These are phyloP conservation scores for Lasioglossum vierecki DNA, from an alignment of 2,888 invertebrate species.

Conservation along the genomic window DNA sequence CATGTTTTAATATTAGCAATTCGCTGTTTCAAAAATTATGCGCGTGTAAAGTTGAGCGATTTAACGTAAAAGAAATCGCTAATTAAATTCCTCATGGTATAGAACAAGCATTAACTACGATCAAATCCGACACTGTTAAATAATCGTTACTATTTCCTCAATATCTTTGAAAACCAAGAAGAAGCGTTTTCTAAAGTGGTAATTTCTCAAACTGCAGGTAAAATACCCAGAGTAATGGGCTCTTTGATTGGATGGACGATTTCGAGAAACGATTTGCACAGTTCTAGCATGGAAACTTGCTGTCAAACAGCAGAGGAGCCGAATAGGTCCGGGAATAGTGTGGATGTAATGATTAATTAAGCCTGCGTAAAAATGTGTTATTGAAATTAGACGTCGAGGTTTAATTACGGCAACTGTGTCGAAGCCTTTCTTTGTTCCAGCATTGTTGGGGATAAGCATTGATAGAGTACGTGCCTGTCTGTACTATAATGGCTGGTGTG, in stretches of 20 bases:
- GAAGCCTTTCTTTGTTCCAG: slow-evolving; percentile 31
- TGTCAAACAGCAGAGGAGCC: neutral
- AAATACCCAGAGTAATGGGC: neutral
- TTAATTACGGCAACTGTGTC: slow-evolving; percentile 31
- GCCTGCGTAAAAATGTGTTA: slow-evolving; percentile 14
- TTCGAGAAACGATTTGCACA: neutral
- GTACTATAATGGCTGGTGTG: slow-evolving; percentile 14
- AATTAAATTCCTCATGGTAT: neutral
- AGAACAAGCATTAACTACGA: neutral
- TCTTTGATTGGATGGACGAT: neutral
- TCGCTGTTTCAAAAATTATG: too few relatives aligned
- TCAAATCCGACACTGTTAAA: neutral
- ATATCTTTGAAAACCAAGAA: too few relatives aligned
- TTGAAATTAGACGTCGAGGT: slow-evolving; percentile 34
- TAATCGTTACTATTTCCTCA: neutral
- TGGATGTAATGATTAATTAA: neutral
- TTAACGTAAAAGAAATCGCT: neutral
- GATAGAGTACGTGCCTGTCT: slow-evolving; percentile 14
- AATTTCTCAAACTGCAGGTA: too few relatives aligned
- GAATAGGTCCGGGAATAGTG: neutral
- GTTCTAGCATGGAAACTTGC: neutral
- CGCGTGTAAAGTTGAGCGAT: too few relatives aligned
- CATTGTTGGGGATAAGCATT: slow-evolving; percentile 23
- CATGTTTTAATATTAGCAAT: too few relatives aligned
- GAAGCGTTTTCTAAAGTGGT: too few relatives aligned